Percentiles rank a stretch among this genome's conserved stretches.
phyloP scores from a whole-genome alignment of 2,113 vertebrate species.

The Zingel zingel region DNA sequence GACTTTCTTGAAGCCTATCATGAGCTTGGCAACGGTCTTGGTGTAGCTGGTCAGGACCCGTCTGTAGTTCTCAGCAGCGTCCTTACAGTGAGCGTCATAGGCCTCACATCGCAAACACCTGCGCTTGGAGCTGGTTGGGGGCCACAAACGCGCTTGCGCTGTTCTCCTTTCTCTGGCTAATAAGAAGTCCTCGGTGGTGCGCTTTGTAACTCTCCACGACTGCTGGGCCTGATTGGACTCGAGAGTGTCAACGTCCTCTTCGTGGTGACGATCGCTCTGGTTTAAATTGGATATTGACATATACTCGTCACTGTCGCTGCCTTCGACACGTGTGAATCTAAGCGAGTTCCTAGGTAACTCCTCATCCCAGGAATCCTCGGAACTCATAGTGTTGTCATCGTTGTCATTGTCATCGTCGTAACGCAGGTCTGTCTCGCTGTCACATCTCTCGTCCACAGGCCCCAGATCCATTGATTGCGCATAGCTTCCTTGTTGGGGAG shows the following conservation, averaged over 20 bases:
- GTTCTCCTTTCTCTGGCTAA: neutral
- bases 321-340: neutral
- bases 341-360: too few relatives aligned
- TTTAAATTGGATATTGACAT: neutral
- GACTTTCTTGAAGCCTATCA: constrained; percentile 15
- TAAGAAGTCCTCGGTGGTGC: neutral
- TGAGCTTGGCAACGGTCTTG: constrained; percentile 8
- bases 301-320: neutral
- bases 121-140: neutral
- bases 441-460: too few relatives aligned
- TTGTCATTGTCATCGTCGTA: neutral
- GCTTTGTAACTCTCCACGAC: neutral
- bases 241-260: too few relatives aligned
- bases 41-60: neutral
- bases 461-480: neutral
- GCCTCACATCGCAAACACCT: constrained; percentile 1
- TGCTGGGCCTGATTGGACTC: neutral
- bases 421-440: neutral
- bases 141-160: rapidly evolving
- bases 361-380: neutral
- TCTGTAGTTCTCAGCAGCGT: neutral
- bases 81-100: constrained; percentile 6
- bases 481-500: too few relatives aligned
- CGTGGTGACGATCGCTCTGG: too few relatives aligned
- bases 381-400: neutral